These are phyloP conservation scores for Ctenodactylus gundi DNA, from an alignment of 2,113 vertebrate genomes.

Conservation along the genomic window DNA sequence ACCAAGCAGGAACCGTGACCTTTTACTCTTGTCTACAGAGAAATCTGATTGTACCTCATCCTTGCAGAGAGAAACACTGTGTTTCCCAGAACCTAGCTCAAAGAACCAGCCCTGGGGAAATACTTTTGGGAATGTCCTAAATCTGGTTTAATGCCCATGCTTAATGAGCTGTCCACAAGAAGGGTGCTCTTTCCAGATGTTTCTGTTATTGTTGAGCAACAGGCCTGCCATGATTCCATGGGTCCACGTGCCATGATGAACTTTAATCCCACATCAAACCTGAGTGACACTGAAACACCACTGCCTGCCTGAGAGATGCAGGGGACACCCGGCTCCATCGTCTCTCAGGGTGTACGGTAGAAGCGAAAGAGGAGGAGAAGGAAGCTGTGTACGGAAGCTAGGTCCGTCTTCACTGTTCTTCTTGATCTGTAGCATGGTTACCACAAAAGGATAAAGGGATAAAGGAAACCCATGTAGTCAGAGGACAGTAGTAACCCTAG, in stretches of 20 bases:
- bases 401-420: neutral
- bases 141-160: neutral
- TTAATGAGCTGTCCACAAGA: neutral
- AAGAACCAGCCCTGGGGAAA: no score
- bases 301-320: neutral
- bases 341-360: no score
- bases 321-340: neutral
- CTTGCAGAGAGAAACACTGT: neutral
- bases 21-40: neutral
- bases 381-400: neutral
- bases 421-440: neutral
- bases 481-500: neutral
- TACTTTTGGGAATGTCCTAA: neutral
- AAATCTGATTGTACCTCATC: neutral
- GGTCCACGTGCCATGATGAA: neutral
- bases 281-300: neutral
- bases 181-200: neutral
- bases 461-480: neutral
- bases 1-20: neutral
- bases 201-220: neutral
- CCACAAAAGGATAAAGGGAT: neutral
- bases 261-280: neutral
- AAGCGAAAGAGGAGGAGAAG: no score
- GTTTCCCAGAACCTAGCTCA: neutral
- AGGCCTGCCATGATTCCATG: neutral